phyloP scores from a whole-genome alignment of 2,797 vertebrate species.

The Acanthurus tractus region DNA sequence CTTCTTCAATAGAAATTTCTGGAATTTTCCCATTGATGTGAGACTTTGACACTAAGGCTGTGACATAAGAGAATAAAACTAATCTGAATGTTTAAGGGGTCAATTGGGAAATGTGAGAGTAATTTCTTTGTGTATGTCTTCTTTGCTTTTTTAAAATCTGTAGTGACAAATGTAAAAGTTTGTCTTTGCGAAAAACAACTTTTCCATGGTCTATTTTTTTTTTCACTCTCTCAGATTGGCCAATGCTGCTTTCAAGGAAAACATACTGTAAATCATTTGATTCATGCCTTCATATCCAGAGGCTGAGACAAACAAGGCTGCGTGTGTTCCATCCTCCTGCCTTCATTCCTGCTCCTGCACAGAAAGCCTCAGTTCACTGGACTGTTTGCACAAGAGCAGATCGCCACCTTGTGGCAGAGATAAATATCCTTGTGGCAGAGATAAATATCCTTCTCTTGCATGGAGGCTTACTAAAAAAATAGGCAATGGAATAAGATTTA shows the following conservation, averaged over 20 bases:
- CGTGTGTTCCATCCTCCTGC: background rate
- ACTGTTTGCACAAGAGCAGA: conserved; percentile 16
- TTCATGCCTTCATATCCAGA: background rate
- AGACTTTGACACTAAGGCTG: too few relatives aligned
- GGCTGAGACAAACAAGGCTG: conserved; percentile 19
- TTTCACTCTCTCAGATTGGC: background rate
- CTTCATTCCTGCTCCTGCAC: background rate
- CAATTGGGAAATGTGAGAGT: background rate
- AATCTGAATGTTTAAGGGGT: background rate
- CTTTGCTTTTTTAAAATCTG: background rate
- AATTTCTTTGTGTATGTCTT: background rate
- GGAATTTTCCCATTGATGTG: background rate
- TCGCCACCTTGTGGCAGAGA: conserved; percentile 72
- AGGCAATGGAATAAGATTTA: background rate
- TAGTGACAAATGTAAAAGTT: background rate
- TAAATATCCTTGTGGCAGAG: conserved; percentile 58
- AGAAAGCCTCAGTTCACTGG: too few relatives aligned
- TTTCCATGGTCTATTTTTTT: background rate
- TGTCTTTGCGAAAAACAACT: background rate
- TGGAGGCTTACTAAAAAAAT: too few relatives aligned
- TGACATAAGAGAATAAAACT: background rate
- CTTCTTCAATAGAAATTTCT: background rate
- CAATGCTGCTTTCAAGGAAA: conserved; percentile 11
- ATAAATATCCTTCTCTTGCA: background rate
- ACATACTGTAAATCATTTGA: conserved; percentile 12